phyloP scores from a whole-genome alignment of 2,888 invertebrate species.

The Zaprionus bogoriensis region DNA sequence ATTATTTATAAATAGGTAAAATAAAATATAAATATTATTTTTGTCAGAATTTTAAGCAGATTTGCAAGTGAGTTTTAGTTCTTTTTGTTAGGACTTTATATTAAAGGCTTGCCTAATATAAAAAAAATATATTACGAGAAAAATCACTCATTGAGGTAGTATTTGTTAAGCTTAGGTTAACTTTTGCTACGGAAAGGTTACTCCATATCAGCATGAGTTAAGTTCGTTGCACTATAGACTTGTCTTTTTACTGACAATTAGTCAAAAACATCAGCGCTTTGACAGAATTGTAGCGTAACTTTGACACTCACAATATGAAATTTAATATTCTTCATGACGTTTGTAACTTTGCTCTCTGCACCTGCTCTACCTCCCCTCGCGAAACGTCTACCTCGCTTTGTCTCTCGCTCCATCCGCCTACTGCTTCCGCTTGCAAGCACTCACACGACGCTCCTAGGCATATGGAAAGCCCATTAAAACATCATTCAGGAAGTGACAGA shows the following conservation, averaged over 20 bases:
- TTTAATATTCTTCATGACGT: constrained; percentile 4
- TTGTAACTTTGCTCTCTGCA: neutral
- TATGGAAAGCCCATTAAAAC: constrained; percentile 59
- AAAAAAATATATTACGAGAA: too few relatives aligned
- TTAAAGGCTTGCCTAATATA: too few relatives aligned
- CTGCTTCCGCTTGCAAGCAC: constrained; percentile 7
- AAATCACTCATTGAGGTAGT: too few relatives aligned
- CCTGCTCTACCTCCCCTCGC: neutral
- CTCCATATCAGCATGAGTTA: neutral
- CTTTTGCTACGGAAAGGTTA: neutral
- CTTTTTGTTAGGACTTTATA: too few relatives aligned
- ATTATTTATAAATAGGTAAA: too few relatives aligned
- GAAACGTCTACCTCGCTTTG: too few relatives aligned
- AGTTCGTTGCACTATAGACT: neutral
- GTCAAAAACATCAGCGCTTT: neutral
- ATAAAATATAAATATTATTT: too few relatives aligned
- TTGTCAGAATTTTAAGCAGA: too few relatives aligned
- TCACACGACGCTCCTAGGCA: constrained; percentile 12
- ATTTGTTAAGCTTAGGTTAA: too few relatives aligned
- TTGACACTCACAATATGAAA: constrained; percentile 14
- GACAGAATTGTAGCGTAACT: constrained; percentile 4
- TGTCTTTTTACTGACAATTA: constrained; percentile 1
- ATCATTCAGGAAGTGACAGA: constrained; percentile 67
- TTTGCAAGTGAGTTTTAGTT: too few relatives aligned
- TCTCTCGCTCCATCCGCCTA: neutral